Evolutionary conservation across 2,113 vertebrate species (phyloP).

Genomic region (Hiodon tergisus): DNA sequence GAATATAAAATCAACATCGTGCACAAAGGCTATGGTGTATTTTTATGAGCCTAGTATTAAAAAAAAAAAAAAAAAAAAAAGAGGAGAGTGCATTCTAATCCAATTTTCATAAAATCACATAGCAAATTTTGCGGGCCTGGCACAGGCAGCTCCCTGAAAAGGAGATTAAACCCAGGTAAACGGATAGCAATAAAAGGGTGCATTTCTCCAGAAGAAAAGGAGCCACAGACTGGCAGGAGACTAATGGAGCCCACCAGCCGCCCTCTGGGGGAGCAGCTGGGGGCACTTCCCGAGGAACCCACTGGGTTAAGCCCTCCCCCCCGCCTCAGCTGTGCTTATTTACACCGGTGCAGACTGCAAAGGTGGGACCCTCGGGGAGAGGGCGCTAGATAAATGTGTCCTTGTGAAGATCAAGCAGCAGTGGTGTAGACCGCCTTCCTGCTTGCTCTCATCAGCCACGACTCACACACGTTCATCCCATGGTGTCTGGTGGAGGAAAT

Average conservation of each 20-base stretch:
- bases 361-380: too few relatives aligned
- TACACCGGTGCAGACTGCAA: neutral
- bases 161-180: neutral
- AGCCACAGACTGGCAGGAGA: neutral
- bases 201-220: neutral
- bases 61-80: neutral
- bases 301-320: neutral
- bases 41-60: neutral
- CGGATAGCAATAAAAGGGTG: neutral
- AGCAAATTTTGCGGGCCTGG: neutral
- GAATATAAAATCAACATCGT: constrained; percentile 4
- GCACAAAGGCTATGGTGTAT: neutral
- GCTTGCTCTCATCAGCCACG: too few relatives aligned
- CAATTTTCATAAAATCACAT: too few relatives aligned
- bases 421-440: neutral
- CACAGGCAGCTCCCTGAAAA: neutral
- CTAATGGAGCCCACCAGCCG: constrained; percentile 9
- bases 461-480: too few relatives aligned
- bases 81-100: too few relatives aligned
- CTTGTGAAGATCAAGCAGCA: neutral
- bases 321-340: neutral
- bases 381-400: neutral
- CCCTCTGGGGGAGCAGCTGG: neutral
- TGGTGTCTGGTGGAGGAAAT: too few relatives aligned
- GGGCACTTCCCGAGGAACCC: neutral